Evolutionary conservation across 2,113 vertebrate genomes (phyloP), one percentile per base, ranked within the genome.

Genomic region (Menura novaehollandiae): DNA sequence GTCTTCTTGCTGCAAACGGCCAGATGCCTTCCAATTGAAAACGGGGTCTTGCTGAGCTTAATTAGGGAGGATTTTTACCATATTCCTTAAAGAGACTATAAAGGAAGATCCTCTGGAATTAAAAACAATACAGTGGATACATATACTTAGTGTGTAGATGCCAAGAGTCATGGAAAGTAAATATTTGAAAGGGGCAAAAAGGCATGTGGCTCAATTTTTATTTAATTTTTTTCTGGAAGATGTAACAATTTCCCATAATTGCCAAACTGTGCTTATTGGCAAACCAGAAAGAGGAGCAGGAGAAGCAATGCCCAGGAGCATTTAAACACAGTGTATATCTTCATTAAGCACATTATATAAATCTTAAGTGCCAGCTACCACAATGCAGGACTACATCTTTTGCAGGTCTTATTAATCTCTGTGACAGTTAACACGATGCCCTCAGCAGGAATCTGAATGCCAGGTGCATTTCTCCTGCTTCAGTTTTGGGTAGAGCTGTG

Each of bases 401-500:
- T 85, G 68, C 76, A 63, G 55, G 68, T 58, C 85, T 43, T 28
- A 85, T 96, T 91, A 72, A 91, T 96, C 92, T 67, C 68, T 4
- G 75, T 86, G 94, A 84, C 88, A 95, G 69, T 60, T 53, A 72
- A 44, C 89, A 91, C 94, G 56, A 28, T 68, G 88, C 60, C 91
- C 86, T 89, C 84, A 35, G 84, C 90, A 64, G 90, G 73, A 55
- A 69, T 62, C 58, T 55, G 76, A 95, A 89, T 91, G 87, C 77
- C 91, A 89, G 84, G 46, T 91, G 69, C 49, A 68, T 88, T 82
- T 85, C 74, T 89, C 58, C 55, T 93, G 62, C 69, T 66, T 49
- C 47, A 58, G 52, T 94, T 85, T 37, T 64, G 58, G 72, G 66
- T 2, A 33, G 56, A 89, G 21, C 53, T 32, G 1, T 82, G 53